A percentile compares a stretch with the other conserved stretches of the same genome.
phyloP scores from a whole-genome alignment of 2,113 vertebrate genomes.

The Cairina moschata region DNA sequence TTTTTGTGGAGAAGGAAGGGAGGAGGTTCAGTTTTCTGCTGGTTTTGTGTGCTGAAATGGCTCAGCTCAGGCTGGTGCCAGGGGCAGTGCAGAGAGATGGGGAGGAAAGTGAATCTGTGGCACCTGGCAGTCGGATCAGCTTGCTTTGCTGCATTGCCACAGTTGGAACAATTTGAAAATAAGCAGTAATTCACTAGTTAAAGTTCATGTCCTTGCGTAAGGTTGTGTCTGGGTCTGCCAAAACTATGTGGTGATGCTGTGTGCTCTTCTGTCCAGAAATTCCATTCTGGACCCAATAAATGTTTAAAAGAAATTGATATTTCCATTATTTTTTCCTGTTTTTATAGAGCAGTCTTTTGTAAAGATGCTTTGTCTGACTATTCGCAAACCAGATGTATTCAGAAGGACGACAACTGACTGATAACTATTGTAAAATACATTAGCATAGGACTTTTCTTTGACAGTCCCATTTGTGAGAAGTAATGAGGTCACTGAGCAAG shows the following conservation, averaged over 20 bases:
- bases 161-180: not conserved
- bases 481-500: not conserved
- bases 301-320: slow-evolving; percentile 21
- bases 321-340: not conserved
- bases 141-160: not conserved
- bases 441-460: not conserved
- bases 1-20: not conserved
- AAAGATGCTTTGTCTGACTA: not conserved
- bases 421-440: not conserved
- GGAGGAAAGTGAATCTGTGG: not conserved
- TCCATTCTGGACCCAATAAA: not conserved
- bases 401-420: not conserved
- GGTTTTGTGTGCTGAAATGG: not conserved
- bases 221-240: not conserved
- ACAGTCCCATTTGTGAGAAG: not conserved
- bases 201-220: not conserved
- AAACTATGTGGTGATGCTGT: not conserved
- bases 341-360: not conserved
- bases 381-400: not conserved
- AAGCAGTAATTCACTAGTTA: not conserved
- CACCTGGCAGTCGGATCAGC: not conserved
- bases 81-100: rapidly evolving
- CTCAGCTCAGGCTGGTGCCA: not conserved
- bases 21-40: not conserved
- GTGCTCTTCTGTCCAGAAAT: not conserved